phyloP scores from a whole-genome alignment of 2,888 invertebrate species.

The Neoascia interrupta region DNA sequence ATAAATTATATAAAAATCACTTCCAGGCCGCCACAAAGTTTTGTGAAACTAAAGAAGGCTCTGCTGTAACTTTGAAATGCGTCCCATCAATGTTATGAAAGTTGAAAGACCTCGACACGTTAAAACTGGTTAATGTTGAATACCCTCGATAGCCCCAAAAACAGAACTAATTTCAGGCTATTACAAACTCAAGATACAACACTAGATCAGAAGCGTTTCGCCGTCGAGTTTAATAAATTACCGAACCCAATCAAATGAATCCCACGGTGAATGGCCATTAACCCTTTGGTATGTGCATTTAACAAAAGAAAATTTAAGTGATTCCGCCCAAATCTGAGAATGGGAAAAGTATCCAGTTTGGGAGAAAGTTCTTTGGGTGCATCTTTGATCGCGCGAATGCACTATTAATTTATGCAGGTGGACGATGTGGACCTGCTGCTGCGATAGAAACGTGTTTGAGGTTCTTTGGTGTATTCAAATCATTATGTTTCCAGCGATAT shows the following conservation, averaged over 20 bases:
- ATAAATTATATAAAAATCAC: conserved; percentile 3
- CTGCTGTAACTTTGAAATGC: background rate
- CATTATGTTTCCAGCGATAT: conserved; percentile 16
- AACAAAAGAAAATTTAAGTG: conserved; percentile 20
- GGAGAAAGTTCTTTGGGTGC: conserved; percentile 49
- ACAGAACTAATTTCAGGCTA: background rate
- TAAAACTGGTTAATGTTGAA: background rate
- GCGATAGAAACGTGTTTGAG: conserved; percentile 45
- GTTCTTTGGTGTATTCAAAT: conserved; percentile 3
- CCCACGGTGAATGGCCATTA: conserved; percentile 25
- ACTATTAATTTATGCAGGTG: conserved; percentile 35
- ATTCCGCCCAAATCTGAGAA: conserved; percentile 11
- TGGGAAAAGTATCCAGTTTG: conserved; percentile 1
- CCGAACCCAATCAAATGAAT: conserved; percentile 10
- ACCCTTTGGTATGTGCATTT: too few species aligned
- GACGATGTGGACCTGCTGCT: conserved; percentile 7
- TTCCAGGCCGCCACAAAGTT: background rate
- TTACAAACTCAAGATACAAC: too few species aligned
- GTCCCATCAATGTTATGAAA: background rate
- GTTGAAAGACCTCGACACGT: conserved; percentile 39
- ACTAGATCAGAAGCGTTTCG: conserved; percentile 18
- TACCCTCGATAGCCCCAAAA: too few species aligned
- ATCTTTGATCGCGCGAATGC: conserved; percentile 6
- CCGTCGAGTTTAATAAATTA: background rate
- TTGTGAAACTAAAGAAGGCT: background rate